Base-by-base conservation (phyloP, 2,797 vertebrate genomes). In the Poecile montanus region DNA sequence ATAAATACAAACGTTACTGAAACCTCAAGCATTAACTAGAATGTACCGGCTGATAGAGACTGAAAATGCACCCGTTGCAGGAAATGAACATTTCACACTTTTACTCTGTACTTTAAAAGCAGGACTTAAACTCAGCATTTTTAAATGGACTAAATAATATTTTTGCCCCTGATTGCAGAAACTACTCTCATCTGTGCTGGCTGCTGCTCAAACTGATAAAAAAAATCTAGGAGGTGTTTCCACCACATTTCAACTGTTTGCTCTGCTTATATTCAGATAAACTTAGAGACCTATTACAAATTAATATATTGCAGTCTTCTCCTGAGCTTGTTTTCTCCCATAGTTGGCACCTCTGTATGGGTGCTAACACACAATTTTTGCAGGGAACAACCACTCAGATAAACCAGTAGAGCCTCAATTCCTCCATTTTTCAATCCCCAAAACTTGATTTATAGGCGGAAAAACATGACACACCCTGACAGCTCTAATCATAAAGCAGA, bases 81-180 rank as follows among this genome's bases (percentile, higher is more conserved):
- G 97, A 98, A 97, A 95, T 85, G 86, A 97, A 88, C 66, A 97
- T 96, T 98, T 98, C 72, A 65, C 95, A 97, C 96, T 97, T 97
- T 95, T 97, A 96, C 96, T 97, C 93, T 94, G 88, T 94, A 94
- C 68, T 97, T 97, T 94, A 94, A 96, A 94, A 96, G 76, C 61
- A 80, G 23, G 58, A 88, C 30, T 91, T 95, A 80, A 94, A 73
- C 29, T 89, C 70, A 74, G 53, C 65, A 68, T 68, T 92, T 94
- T 91, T 22, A 91, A 93, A 57, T 11, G 15, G 53, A 61, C 56
- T 71, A 93, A 83, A 34, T 54, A 80, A 85, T 54, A 75, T 77
- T 88, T 94, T 80, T 92, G 50, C 71, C 56, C 61, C 54, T 34
- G 13, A 61, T 1, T 57, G 75, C 88, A 94, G 30, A 92, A 85